Conservation (phyloP, 1,140 invertebrate genomes). For the Yoshiicerus persimilis region DNA sequence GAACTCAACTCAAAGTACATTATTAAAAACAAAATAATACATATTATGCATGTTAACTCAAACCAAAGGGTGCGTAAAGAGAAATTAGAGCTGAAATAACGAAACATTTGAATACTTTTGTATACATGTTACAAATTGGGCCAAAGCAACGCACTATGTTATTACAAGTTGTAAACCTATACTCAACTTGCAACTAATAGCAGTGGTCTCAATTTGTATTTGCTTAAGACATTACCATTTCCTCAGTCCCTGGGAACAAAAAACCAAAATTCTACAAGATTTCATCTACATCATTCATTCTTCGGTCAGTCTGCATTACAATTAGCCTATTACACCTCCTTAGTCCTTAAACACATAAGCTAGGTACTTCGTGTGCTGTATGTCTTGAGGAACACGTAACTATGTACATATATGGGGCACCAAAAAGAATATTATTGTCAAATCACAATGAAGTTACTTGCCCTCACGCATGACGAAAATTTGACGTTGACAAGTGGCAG, state of each 20-base stretch:
- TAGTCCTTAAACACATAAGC: too few relatives aligned
- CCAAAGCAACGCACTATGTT: background rate
- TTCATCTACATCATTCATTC: background rate
- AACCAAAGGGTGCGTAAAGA: background rate
- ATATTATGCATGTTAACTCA: background rate
- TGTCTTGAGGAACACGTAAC: too few relatives aligned
- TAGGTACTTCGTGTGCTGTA: too few relatives aligned
- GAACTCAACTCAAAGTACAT: background rate
- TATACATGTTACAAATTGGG: background rate
- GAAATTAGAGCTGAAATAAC: background rate
- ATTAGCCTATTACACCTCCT: too few relatives aligned
- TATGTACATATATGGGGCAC: too few relatives aligned
- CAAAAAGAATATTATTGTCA: background rate
- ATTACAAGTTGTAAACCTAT: background rate
- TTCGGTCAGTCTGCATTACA: background rate
- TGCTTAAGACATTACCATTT: background rate
- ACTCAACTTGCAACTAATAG: too few relatives aligned
- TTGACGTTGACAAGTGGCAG: slow-evolving; percentile 26
- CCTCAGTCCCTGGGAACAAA: background rate
- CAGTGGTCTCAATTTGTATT: background rate
- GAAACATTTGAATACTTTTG: background rate
- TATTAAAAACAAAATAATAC: background rate
- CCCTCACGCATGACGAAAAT: background rate
- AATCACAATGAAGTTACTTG: background rate
- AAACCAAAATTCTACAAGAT: background rate